A percentile compares a stretch with the other conserved stretches of the same genome.
These are phyloP conservation scores for Procambarus virginalis DNA, from an alignment of 1,140 invertebrate species.

Conservation along the genomic window DNA sequence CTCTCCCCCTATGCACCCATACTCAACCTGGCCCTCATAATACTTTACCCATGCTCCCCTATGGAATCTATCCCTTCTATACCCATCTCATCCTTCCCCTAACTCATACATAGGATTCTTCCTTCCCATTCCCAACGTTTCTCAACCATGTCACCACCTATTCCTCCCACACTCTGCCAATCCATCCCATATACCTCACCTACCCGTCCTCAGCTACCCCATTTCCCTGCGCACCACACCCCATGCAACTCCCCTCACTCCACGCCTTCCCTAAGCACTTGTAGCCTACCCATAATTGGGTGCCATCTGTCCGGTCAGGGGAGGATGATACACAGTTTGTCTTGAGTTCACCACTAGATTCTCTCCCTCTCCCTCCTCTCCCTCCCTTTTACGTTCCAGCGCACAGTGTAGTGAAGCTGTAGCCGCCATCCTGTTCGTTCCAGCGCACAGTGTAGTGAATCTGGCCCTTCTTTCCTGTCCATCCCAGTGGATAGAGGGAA, in stretches of 20 bases:
- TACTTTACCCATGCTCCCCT: too few species aligned
- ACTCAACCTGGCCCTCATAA: too few species aligned
- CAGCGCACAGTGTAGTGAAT: neutral
- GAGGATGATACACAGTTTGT: constrained; percentile 15
- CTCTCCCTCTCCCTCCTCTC: neutral
- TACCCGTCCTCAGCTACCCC: neutral
- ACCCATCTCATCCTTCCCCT: too few species aligned
- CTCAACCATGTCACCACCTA: neutral
- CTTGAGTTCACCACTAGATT: neutral
- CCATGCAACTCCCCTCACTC: neutral
- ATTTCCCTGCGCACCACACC: neutral
- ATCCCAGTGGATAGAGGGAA: too few species aligned
- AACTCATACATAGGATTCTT: too few species aligned
- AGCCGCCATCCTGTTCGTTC: too few species aligned
- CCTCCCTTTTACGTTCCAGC: neutral
- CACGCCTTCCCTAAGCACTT: constrained; percentile 8
- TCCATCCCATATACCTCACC: neutral
- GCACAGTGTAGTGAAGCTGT: too few species aligned
- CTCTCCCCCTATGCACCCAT: too few species aligned
- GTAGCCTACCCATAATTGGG: constrained; percentile 1
- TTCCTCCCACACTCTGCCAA: neutral
- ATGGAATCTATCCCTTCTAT: too few species aligned
- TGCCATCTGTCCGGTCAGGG: neutral
- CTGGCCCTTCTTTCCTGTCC: too few species aligned
- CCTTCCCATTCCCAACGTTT: neutral